phyloP scores from a whole-genome alignment of 2,113 vertebrate genomes.

The Emydocephalus ijimae region DNA sequence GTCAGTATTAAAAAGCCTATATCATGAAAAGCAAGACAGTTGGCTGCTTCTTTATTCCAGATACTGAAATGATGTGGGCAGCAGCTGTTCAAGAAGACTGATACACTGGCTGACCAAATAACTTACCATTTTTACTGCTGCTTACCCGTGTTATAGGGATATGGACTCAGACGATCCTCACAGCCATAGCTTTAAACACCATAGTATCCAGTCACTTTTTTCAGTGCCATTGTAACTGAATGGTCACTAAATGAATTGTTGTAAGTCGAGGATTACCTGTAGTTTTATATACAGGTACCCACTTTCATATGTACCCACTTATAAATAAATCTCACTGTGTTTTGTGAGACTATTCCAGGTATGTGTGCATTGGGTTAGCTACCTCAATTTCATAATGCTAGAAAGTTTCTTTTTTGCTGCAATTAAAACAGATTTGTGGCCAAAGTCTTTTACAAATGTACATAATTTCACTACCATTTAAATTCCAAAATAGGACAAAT shows the following conservation, averaged over 20 bases:
- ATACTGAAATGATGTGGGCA: not conserved
- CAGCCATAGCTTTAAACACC: not conserved
- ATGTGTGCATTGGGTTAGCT: not conserved
- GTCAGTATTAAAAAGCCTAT: conserved; percentile 57
- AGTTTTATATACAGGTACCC: not conserved
- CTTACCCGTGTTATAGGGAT: not conserved
- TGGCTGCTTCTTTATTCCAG: not conserved
- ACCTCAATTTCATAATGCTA: not conserved
- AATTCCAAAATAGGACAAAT: too few relatives aligned
- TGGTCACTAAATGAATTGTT: too few relatives aligned
- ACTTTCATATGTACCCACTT: not conserved
- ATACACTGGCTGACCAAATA: not conserved
- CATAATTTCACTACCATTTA: not conserved
- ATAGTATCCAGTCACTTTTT: not conserved
- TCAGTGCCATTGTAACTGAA: too few relatives aligned
- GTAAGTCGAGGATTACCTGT: too few relatives aligned
- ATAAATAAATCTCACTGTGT: not conserved
- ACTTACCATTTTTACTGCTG: not conserved
- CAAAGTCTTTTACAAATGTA: not conserved
- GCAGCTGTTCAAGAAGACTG: not conserved
- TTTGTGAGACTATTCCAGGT: not conserved
- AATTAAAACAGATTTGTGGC: not conserved
- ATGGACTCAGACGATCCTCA: not conserved
- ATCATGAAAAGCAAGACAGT: not conserved
- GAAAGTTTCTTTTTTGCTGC: not conserved